Percentiles rank a stretch among this genome's conserved stretches.
These are phyloP conservation scores for Psittacula cyanocephala DNA, from an alignment of 2,113 vertebrate species.

Conservation along the genomic window DNA sequence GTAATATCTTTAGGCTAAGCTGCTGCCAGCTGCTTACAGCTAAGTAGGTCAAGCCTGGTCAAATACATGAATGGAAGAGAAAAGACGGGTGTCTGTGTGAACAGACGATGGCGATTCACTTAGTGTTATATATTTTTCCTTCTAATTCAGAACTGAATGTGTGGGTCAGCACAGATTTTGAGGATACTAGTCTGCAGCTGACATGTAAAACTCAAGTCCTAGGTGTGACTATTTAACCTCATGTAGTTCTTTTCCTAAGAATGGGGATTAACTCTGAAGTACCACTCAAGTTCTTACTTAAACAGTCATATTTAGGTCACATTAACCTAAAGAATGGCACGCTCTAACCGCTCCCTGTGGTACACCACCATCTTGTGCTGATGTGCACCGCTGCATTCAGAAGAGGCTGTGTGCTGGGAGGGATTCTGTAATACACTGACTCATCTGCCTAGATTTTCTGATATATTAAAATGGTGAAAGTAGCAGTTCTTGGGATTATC, in stretches of 20 bases:
- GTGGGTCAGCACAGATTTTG: background rate
- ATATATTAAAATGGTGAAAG: background rate
- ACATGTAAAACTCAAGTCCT: background rate
- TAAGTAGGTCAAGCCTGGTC: background rate
- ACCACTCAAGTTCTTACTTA: background rate
- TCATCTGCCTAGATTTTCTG: background rate
- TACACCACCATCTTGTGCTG: background rate
- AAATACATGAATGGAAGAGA: background rate
- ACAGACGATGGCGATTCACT: background rate
- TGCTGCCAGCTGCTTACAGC: constrained; percentile 12
- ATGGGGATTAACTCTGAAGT: background rate
- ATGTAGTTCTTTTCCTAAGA: background rate
- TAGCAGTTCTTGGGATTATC: background rate
- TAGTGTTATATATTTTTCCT: background rate
- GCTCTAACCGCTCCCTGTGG: background rate
- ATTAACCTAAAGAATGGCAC: background rate
- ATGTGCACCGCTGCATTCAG: background rate
- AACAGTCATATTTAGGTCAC: background rate
- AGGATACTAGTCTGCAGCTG: background rate
- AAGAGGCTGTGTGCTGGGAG: background rate
- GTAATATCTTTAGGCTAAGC: background rate
- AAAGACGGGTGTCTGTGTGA: background rate
- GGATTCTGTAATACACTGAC: background rate
- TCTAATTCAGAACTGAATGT: background rate
- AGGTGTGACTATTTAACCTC: background rate